phyloP scores from a whole-genome alignment of 2,888 invertebrate species.

The Iphiclides podalirius region DNA sequence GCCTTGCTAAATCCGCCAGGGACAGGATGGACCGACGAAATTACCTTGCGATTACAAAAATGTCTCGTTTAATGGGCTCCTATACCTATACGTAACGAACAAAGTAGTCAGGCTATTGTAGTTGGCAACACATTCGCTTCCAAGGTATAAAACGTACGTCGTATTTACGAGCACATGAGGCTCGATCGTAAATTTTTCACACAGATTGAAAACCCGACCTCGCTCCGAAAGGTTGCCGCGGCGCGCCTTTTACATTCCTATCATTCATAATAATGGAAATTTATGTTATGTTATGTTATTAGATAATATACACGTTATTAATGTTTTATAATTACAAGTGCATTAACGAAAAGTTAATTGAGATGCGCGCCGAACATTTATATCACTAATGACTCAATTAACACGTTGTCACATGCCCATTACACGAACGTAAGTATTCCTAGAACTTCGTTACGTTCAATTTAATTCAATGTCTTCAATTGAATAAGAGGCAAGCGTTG shows the following conservation, averaged over 20 bases:
- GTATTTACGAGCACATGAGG: conserved; percentile 22
- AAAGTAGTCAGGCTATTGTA: conserved; percentile 16
- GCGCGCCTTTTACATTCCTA: conserved; percentile 4
- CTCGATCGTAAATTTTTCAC: conserved; percentile 20
- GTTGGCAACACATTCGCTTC: conserved; percentile 14
- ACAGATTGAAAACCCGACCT: conserved; percentile 21
- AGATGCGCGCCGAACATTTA: too few relatives aligned
- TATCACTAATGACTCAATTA: too few relatives aligned
- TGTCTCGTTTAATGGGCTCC: conserved; percentile 12
- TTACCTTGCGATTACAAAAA: conserved; percentile 7
- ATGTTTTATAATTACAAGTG: too few relatives aligned
- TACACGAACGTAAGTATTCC: too few relatives aligned
- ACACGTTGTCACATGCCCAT: too few relatives aligned
- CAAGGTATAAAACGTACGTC: conserved; percentile 15
- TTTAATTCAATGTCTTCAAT: neutral
- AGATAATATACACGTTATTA: too few relatives aligned
- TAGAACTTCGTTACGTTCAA: too few relatives aligned
- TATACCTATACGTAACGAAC: conserved; percentile 1
- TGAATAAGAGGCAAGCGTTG: neutral
- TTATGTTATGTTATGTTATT: too few relatives aligned
- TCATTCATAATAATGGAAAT: too few relatives aligned
- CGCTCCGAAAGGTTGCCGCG: neutral
- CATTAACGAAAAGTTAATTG: too few relatives aligned
- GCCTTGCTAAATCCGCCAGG: too few relatives aligned
- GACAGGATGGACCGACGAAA: too few relatives aligned